Evolutionary conservation across 2,797 vertebrate species (phyloP).

Genomic region (Oryzias sinensis): DNA sequence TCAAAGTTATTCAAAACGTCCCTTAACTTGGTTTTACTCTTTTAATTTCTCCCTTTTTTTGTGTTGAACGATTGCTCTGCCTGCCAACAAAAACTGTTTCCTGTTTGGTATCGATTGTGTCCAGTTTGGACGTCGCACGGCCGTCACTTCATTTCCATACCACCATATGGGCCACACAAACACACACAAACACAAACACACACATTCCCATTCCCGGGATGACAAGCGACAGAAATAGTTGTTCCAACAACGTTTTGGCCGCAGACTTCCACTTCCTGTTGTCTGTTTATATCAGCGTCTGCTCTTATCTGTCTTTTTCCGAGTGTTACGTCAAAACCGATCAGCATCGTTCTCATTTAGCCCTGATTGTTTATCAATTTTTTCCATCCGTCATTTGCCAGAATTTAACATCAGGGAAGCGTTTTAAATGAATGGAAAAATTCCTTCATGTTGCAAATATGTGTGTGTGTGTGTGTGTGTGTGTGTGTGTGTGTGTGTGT

Average conservation of each 20-base stretch:
- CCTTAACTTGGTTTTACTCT: constrained; percentile 18
- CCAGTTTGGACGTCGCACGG: constrained; percentile 38
- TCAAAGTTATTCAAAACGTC: constrained; percentile 51
- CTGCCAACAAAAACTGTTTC: constrained; percentile 52
- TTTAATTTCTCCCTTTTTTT: constrained; percentile 36
- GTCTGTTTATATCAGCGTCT: constrained; percentile 34
- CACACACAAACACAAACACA: constrained; percentile 19
- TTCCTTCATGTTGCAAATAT: too few relatives aligned
- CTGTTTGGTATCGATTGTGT: constrained; percentile 60
- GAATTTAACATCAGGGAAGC: too few relatives aligned
- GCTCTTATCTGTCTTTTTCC: constrained; percentile 14
- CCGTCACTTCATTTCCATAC: constrained; percentile 51
- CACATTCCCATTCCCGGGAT: constrained; percentile 34
- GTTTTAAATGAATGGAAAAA: too few relatives aligned
- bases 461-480: too few relatives aligned
- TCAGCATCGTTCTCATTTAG: constrained; percentile 6
- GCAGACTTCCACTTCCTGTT: constrained; percentile 50
- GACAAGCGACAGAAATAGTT: constrained; percentile 54
- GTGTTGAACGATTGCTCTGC: constrained; percentile 32
- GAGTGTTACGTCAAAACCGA: constrained; percentile 8
- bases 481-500: too few relatives aligned
- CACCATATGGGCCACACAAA: constrained; percentile 50
- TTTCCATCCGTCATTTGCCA: background rate
- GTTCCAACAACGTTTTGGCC: constrained; percentile 31
- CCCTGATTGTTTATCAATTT: background rate